These are phyloP conservation scores for Campoletis raptor DNA, from an alignment of 2,888 invertebrate genomes.

Conservation along the genomic window DNA sequence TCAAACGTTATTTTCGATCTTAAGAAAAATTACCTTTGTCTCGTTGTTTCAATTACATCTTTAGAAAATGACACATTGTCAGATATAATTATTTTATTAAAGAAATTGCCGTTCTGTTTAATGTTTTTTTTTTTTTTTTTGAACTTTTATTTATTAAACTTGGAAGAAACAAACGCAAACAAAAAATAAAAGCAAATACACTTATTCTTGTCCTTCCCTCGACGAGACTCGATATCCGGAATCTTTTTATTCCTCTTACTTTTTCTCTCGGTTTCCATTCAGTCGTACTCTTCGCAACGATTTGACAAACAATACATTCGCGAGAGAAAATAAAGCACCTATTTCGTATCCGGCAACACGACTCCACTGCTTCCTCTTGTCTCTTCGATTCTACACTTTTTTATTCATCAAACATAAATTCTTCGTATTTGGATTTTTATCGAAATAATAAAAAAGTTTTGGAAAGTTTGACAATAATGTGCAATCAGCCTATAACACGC, in stretches of 20 bases:
- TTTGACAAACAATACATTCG: not conserved
- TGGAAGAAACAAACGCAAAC: too few relatives aligned
- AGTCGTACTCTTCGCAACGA: not conserved
- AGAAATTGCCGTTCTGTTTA: too few relatives aligned
- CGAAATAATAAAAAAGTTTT: not conserved
- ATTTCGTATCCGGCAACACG: not conserved
- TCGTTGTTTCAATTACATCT: not conserved
- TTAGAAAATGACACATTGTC: not conserved
- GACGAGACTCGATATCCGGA: too few relatives aligned
- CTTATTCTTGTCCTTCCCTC: not conserved
- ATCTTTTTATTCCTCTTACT: too few relatives aligned
- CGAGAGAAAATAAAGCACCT: too few relatives aligned
- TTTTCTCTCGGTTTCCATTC: not conserved
- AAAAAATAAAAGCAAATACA: too few relatives aligned
- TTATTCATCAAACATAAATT: not conserved
- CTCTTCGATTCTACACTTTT: not conserved
- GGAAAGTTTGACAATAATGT: not conserved
- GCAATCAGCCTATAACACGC: not conserved
- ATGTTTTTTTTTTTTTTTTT: too few relatives aligned
- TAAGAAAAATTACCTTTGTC: not conserved
- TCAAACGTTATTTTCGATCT: not conserved
- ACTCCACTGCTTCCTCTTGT: too few relatives aligned
- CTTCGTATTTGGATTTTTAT: not conserved
- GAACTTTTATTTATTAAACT: too few relatives aligned
- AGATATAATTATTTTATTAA: too few relatives aligned